A percentile compares a stretch with the other conserved stretches of the same genome.
phyloP scores from a whole-genome alignment of 2,797 vertebrate species.

The Rallus crepitans region DNA sequence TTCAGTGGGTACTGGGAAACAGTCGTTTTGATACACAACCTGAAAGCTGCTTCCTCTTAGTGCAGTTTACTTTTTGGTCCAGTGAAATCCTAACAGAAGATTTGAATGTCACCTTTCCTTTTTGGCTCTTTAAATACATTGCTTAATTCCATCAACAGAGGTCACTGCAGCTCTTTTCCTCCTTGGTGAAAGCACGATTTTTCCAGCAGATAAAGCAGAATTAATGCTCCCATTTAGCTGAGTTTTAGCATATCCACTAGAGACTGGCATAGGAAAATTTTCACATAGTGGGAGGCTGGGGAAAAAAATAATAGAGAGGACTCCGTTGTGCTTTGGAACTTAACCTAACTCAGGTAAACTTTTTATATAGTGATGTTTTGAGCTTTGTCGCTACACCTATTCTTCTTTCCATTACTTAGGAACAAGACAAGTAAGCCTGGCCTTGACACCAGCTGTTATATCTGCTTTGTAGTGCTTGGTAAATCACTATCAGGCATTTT shows the following conservation, averaged over 20 bases:
- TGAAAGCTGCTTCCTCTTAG: neutral
- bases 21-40: neutral
- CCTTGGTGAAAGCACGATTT: neutral
- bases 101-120: neutral
- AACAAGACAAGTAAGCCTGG: neutral
- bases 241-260: neutral
- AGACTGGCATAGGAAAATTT: neutral
- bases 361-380: neutral
- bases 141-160: constrained; percentile 79
- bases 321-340: neutral
- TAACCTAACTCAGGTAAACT: neutral
- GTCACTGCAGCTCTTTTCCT: constrained; percentile 75
- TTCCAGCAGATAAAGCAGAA: neutral
- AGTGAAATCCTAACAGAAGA: neutral
- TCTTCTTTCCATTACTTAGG: neutral
- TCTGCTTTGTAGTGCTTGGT: neutral
- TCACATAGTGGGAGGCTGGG: neutral
- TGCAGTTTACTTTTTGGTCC: neutral
- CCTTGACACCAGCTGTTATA: neutral
- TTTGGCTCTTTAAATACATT: constrained; percentile 26
- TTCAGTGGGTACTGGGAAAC: neutral
- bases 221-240: neutral
- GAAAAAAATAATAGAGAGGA: no score
- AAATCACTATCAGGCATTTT: neutral
- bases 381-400: neutral